These are phyloP conservation scores for Cheilosia soror DNA, from an alignment of 2,888 invertebrate species.

Conservation along the genomic window DNA sequence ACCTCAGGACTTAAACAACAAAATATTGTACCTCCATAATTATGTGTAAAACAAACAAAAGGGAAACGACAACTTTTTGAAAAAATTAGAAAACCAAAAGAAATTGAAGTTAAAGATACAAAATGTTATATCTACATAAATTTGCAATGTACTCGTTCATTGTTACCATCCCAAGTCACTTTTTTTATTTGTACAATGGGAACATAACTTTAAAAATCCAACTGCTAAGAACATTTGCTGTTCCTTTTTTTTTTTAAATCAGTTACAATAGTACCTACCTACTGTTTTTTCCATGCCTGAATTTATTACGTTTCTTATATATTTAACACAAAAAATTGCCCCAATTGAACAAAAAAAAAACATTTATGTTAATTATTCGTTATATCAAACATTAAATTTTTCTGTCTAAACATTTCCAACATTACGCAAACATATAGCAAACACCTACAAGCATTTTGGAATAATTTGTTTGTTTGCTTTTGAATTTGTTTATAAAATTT, in stretches of 20 bases:
- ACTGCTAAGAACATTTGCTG: neutral
- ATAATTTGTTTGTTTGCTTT: too few relatives aligned
- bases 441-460: too few relatives aligned
- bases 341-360: too few relatives aligned
- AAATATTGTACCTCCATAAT: constrained; percentile 33
- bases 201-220: neutral
- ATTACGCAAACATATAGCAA: too few relatives aligned
- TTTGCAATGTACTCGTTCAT: constrained; percentile 17
- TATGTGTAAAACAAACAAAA: constrained; percentile 12
- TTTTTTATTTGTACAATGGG: constrained; percentile 15
- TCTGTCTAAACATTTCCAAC: too few relatives aligned
- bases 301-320: too few relatives aligned
- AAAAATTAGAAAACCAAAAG: constrained; percentile 14
- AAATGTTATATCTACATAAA: constrained; percentile 9
- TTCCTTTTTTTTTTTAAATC: neutral
- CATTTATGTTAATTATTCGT: too few relatives aligned
- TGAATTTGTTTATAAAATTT: too few relatives aligned
- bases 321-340: too few relatives aligned
- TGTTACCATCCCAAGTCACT: constrained; percentile 17
- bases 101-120: constrained; percentile 14
- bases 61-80: constrained; percentile 2
- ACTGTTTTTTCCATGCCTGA: too few relatives aligned
- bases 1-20: constrained; percentile 81
- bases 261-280: neutral
- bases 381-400: too few relatives aligned